phyloP scores from a whole-genome alignment of 2,888 invertebrate species.

The Alloplasta piceator region DNA sequence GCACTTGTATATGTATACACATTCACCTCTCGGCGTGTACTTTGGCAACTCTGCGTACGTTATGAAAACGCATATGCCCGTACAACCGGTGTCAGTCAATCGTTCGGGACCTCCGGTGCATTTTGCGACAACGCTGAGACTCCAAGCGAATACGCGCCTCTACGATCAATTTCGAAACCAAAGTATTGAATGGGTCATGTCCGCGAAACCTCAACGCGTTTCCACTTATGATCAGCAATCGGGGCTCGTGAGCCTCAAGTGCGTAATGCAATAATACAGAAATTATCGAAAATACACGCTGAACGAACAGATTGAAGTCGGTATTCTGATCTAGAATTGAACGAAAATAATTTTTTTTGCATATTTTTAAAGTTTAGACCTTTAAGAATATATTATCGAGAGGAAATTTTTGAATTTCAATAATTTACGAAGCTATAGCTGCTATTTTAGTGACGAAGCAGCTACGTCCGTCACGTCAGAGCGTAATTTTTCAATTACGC shows the following conservation, averaged over 20 bases:
- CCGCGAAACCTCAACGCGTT: slow-evolving; percentile 39
- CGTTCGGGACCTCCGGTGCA: slow-evolving; percentile 51
- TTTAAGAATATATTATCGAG: too few species aligned
- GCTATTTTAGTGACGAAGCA: too few species aligned
- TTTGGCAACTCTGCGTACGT: not conserved
- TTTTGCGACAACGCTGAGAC: slow-evolving; percentile 58
- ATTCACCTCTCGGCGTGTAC: slow-evolving; percentile 5
- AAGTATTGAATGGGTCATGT: slow-evolving; percentile 4
- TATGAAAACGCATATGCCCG: not conserved
- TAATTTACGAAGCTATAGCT: too few species aligned
- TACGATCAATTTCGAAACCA: slow-evolving; percentile 27
- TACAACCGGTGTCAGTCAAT: slow-evolving; percentile 50
- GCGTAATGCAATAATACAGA: slow-evolving; percentile 48
- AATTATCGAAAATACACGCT: slow-evolving; percentile 38
- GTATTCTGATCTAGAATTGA: too few species aligned
- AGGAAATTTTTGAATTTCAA: too few species aligned
- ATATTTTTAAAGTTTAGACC: too few species aligned
- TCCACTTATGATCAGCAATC: slow-evolving; percentile 39
- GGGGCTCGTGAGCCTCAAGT: slow-evolving; percentile 29
- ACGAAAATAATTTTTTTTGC: too few species aligned
- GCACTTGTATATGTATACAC: slow-evolving; percentile 33
- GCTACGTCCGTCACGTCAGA: too few species aligned
- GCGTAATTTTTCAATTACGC: too few species aligned
- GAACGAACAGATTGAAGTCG: too few species aligned
- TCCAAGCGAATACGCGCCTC: slow-evolving; percentile 16